Conservation (phyloP, 2,888 invertebrate species). For the Lepidochitona cinerea region DNA sequence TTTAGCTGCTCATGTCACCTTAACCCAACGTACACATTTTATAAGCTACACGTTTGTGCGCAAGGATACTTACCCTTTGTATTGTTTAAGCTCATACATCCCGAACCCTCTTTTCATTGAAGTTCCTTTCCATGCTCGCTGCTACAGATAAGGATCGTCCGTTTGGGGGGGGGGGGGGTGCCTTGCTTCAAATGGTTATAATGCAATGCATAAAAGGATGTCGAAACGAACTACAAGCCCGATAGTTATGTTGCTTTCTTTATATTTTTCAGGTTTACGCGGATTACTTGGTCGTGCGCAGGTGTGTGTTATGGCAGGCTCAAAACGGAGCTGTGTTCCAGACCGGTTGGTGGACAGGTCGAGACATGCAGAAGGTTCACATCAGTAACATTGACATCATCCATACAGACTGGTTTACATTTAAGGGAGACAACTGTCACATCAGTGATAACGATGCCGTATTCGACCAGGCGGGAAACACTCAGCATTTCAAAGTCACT, state of each 20-base stretch:
- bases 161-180: too few species aligned
- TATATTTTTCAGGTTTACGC: conserved; percentile 11
- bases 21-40: too few species aligned
- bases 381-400: conserved; percentile 24
- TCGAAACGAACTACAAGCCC: too few species aligned
- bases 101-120: too few species aligned
- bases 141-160: too few species aligned
- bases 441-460: conserved; percentile 15
- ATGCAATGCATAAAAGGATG: too few species aligned
- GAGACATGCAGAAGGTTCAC: conserved; percentile 4
- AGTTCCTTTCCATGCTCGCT: too few species aligned
- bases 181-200: too few species aligned
- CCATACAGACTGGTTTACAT: conserved; percentile 24
- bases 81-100: too few species aligned
- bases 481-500: conserved; percentile 7
- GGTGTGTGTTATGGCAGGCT: conserved; percentile 24
- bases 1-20: too few species aligned
- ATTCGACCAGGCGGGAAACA: conserved; percentile 14
- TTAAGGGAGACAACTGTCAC: conserved; percentile 13
- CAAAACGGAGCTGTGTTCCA: conserved; percentile 29
- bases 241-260: not conserved
- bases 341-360: conserved; percentile 19
- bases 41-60: too few species aligned
- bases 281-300: conserved; percentile 10
- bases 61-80: too few species aligned